These are phyloP conservation scores for Keiferia lycopersicella DNA, from an alignment of 2,888 invertebrate genomes.

Conservation along the genomic window DNA sequence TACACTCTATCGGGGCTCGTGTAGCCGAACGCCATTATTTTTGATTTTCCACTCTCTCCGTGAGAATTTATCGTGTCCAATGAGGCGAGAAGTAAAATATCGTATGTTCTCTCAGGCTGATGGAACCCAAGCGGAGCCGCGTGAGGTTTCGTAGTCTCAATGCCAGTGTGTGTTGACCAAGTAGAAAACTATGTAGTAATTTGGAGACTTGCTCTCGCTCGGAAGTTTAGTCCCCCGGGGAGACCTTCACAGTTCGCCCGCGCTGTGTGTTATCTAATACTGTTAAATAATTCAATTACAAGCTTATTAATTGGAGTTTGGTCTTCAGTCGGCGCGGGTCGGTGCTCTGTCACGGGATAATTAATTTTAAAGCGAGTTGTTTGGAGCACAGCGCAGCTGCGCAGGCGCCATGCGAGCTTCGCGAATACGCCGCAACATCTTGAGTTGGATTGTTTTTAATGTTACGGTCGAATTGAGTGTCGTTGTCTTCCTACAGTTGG, in stretches of 20 bases:
- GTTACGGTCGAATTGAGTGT: conserved; percentile 45
- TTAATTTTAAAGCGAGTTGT: conserved; percentile 35
- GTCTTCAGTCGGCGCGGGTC: conserved; percentile 13
- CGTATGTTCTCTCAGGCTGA: conserved; percentile 24
- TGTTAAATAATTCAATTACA: conserved; percentile 22
- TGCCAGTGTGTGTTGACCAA: conserved; percentile 6
- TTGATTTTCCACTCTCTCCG: conserved; percentile 34
- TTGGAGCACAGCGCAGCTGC: conserved; percentile 30
- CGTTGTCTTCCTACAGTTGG: background rate
- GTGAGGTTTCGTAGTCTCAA: background rate
- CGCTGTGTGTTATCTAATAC: conserved; percentile 14
- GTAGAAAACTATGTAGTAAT: conserved; percentile 17
- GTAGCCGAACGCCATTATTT: conserved; percentile 35
- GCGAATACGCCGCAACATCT: conserved; percentile 52
- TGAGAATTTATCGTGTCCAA: conserved; percentile 34
- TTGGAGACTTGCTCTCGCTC: background rate
- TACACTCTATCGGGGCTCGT: conserved; percentile 33
- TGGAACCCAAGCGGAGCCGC: background rate
- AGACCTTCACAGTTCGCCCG: conserved; percentile 9
- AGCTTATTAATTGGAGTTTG: conserved; percentile 13
- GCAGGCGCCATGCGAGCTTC: conserved; percentile 22
- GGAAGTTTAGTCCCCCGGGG: conserved; percentile 10
- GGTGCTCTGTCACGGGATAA: conserved; percentile 29
- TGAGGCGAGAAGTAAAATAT: conserved; percentile 32
- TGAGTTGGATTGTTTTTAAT: conserved; percentile 52